phyloP scores from a whole-genome alignment of 1,140 invertebrate genomes.

The Drosophila seguyi region DNA sequence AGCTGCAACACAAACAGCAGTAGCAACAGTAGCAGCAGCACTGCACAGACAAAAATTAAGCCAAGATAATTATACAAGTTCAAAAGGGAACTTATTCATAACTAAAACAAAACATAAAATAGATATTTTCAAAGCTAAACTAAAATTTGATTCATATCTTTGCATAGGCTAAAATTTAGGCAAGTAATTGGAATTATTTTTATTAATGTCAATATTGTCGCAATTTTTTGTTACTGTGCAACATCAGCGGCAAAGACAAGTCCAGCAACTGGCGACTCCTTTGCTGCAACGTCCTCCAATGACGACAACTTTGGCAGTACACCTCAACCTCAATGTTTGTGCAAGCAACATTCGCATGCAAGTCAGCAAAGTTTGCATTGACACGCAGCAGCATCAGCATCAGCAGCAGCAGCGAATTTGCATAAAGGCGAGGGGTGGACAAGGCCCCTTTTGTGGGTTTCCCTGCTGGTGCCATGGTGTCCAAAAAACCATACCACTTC shows the following conservation, averaged over 20 bases:
- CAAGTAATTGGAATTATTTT: no score
- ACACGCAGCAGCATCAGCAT: conserved; percentile 76
- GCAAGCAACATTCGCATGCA: conserved; percentile 83
- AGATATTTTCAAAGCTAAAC: no score
- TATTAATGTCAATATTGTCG: no score
- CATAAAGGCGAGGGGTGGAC: conserved; percentile 65
- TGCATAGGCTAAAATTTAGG: no score
- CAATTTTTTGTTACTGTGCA: not conserved
- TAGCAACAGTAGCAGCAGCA: conserved; percentile 48
- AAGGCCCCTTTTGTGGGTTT: conserved; percentile 20
- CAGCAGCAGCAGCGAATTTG: conserved; percentile 64
- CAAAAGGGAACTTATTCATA: not conserved
- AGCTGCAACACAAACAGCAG: conserved; percentile 68
- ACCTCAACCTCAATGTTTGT: conserved; percentile 83
- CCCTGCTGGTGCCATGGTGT: conserved; percentile 78
- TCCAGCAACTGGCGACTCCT: conserved; percentile 54
- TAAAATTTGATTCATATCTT: no score
- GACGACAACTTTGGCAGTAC: conserved; percentile 79
- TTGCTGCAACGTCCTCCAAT: conserved; percentile 36
- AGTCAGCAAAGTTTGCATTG: conserved; percentile 84
- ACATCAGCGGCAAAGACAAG: conserved; percentile 58
- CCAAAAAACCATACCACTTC: conserved; percentile 76
- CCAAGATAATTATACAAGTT: not conserved
- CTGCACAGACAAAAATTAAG: not conserved
- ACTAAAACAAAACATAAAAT: no score